phyloP scores from a whole-genome alignment of 2,888 invertebrate genomes.

The Notodonta ziczac region DNA sequence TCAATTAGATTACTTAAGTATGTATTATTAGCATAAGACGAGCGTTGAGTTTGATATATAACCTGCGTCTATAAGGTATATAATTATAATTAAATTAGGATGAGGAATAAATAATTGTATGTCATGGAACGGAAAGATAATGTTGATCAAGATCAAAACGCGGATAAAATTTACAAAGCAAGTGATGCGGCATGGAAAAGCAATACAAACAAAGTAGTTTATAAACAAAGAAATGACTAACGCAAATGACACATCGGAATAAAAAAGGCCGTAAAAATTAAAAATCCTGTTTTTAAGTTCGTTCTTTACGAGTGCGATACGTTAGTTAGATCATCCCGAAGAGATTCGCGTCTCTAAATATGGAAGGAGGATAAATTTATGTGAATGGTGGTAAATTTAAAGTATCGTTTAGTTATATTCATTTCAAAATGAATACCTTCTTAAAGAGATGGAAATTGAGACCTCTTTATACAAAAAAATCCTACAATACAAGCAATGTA shows the following conservation, averaged over 20 bases:
- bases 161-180: too few species aligned
- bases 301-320: constrained; percentile 16
- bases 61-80: too few species aligned
- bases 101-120: too few species aligned
- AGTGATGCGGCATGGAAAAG: background rate
- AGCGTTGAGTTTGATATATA: too few species aligned
- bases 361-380: constrained; percentile 23
- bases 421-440: background rate
- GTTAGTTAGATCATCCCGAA: constrained; percentile 16
- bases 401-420: background rate
- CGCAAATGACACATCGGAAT: constrained; percentile 38
- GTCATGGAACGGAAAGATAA: too few species aligned
- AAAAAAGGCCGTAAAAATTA: constrained; percentile 25
- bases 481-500: too few species aligned
- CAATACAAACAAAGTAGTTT: constrained; percentile 7
- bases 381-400: background rate
- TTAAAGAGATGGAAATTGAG: too few species aligned
- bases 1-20: too few species aligned
- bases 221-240: constrained; percentile 42
- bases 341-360: constrained; percentile 24
- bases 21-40: too few species aligned
- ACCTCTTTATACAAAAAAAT: too few species aligned
- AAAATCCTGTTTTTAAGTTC: constrained; percentile 21
- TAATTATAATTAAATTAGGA: too few species aligned
- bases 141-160: too few species aligned